phyloP scores from a whole-genome alignment of 2,888 invertebrate species.

The Sarcophaga subvicina region DNA sequence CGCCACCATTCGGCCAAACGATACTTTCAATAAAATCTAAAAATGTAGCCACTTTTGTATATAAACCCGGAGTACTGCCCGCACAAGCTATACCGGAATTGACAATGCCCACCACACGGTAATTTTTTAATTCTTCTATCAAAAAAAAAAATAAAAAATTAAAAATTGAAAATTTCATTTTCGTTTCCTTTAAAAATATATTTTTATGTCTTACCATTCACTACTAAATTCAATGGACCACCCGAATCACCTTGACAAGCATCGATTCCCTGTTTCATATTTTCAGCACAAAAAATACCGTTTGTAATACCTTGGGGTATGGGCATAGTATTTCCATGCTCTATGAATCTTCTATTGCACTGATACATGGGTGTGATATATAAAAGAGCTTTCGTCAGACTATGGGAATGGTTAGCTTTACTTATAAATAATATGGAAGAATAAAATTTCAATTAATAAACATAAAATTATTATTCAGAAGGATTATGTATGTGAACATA shows the following conservation, averaged over 20 bases:
- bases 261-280: constrained; percentile 71
- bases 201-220: constrained; percentile 63
- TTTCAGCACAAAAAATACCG: constrained; percentile 74
- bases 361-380: constrained; percentile 69
- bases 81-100: constrained; percentile 78
- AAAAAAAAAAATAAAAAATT: not conserved
- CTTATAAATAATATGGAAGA: constrained; percentile 49
- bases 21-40: constrained; percentile 78
- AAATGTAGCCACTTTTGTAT: constrained; percentile 78
- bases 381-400: constrained; percentile 74
- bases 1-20: constrained; percentile 76
- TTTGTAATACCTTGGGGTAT: constrained; percentile 72
- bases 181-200: no score
- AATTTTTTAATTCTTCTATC: constrained; percentile 66
- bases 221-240: constrained; percentile 76
- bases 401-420: constrained; percentile 69
- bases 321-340: constrained; percentile 63
- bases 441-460: not conserved
- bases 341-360: constrained; percentile 72
- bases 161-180: not conserved
- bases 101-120: constrained; percentile 77
- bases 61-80: constrained; percentile 77
- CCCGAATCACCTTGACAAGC: constrained; percentile 80
- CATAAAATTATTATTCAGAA: no score
- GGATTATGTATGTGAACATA: constrained; percentile 64